Evolutionary conservation across 35 echinoderm and acorn worm species (phyloP).

Genomic region (Lytechinus pictus): DNA sequence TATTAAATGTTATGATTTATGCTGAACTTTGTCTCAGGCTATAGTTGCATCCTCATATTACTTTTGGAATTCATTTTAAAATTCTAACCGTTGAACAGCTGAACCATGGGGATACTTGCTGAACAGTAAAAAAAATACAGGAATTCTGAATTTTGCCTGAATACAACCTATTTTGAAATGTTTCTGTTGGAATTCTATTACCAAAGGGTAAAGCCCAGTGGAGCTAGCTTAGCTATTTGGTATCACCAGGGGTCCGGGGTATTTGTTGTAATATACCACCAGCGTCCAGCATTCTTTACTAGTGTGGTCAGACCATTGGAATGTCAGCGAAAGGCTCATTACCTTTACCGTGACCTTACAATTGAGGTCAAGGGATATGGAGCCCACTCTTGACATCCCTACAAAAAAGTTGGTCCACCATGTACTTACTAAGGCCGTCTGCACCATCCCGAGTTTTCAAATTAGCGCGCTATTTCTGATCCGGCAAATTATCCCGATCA

Average conservation of each 20-base stretch:
- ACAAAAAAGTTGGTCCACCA: neutral
- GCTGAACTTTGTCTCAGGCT: neutral
- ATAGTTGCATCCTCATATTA: too few relatives aligned
- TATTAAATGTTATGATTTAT: neutral
- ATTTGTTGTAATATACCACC: neutral
- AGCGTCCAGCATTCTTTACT: neutral
- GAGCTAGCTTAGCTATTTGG: neutral
- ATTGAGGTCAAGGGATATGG: neutral
- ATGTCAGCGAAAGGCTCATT: conserved; percentile 1
- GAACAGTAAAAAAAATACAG: neutral
- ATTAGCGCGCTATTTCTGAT: too few relatives aligned
- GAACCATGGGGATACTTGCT: too few relatives aligned
- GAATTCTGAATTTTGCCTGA: neutral
- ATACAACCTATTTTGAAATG: neutral
- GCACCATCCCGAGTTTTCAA: too few relatives aligned
- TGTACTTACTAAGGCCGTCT: too few relatives aligned
- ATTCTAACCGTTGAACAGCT: neutral
- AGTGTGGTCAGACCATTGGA: neutral
- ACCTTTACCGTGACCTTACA: neutral
- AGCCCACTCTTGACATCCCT: neutral
- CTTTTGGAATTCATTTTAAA: too few relatives aligned
- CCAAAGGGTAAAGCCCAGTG: neutral
- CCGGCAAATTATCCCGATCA: too few relatives aligned
- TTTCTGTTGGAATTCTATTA: conserved; percentile 2
- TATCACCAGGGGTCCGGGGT: neutral